Evolutionary conservation across 1,140 invertebrate species (phyloP).

Genomic region (Augochlora pura): DNA sequence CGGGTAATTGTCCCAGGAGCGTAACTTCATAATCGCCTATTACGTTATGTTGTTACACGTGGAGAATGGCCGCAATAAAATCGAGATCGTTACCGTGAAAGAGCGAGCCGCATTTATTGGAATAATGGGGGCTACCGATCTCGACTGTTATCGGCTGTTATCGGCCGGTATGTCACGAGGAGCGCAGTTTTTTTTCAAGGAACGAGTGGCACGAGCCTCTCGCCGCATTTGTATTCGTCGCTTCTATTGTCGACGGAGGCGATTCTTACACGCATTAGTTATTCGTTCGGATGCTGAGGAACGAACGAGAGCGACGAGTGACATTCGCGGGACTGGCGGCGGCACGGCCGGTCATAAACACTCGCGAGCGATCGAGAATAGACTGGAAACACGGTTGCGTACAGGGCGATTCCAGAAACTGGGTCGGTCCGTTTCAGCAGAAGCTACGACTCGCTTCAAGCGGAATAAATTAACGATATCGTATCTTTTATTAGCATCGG

Average conservation of each 20-base stretch:
- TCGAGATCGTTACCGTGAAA: too few species aligned
- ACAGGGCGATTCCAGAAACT: not conserved
- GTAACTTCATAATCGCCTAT: too few species aligned
- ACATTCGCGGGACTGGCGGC: slow-evolving; percentile 27
- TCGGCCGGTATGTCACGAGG: too few species aligned
- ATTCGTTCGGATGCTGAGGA: slow-evolving; percentile 2
- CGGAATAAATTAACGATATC: too few species aligned
- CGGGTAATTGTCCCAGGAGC: too few species aligned
- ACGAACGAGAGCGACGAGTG: slow-evolving; percentile 3
- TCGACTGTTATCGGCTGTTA: too few species aligned
- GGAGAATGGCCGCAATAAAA: not conserved
- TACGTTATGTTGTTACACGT: too few species aligned
- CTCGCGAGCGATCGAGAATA: slow-evolving; percentile 32
- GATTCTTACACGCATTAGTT: slow-evolving; percentile 19
- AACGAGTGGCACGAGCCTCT: not conserved
- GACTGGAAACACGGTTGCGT: slow-evolving; percentile 24
- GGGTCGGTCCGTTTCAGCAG: not conserved
- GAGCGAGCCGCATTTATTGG: too few species aligned
- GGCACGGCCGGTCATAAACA: slow-evolving; percentile 12
- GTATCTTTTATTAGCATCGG: too few species aligned
- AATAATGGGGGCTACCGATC: too few species aligned
- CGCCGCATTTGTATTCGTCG: slow-evolving; percentile 8
- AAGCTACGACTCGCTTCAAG: too few species aligned
- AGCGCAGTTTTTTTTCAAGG: not conserved
- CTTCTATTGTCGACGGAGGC: slow-evolving; percentile 15